Evolutionary conservation across 2,113 vertebrate genomes (phyloP).

Genomic region (Lepisosteus oculatus): DNA sequence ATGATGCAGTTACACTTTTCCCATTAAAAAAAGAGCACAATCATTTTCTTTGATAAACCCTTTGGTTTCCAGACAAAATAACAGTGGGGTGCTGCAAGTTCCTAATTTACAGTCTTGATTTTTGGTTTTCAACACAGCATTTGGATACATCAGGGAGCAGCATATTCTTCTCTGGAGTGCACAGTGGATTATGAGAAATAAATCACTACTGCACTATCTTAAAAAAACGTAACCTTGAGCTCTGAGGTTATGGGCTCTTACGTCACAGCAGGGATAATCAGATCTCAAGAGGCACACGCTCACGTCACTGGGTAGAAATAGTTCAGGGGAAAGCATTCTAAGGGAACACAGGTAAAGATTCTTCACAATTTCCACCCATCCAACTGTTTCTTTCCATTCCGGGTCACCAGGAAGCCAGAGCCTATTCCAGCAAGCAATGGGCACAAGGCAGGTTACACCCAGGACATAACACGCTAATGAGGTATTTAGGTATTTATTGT

Average conservation of each 20-base stretch:
- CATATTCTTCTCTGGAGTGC: constrained; percentile 31
- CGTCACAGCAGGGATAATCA: constrained; percentile 31
- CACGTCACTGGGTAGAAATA: constrained; percentile 25
- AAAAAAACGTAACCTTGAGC: constrained; percentile 43
- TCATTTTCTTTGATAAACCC: not conserved
- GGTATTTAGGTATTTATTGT: too few relatives aligned
- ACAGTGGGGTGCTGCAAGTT: constrained; percentile 21
- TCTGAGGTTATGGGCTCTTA: constrained; percentile 39
- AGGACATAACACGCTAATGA: too few relatives aligned
- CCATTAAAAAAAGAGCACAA: not conserved
- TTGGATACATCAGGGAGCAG: constrained; percentile 14
- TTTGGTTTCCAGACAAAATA: constrained; percentile 29
- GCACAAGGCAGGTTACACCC: too few relatives aligned
- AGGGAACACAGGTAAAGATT: constrained; percentile 14
- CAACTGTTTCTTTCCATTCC: too few relatives aligned
- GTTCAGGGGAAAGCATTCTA: constrained; percentile 24
- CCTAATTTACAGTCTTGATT: constrained; percentile 13
- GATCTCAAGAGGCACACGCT: constrained; percentile 31
- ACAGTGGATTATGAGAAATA: constrained; percentile 36
- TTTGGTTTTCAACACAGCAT: constrained; percentile 10
- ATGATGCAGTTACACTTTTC: not conserved
- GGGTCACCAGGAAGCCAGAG: too few relatives aligned
- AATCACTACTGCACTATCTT: constrained; percentile 35
- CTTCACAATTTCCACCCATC: too few relatives aligned
- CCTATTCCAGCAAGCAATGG: too few relatives aligned